A percentile compares a stretch with the other conserved stretches of the same genome.
phyloP scores from a whole-genome alignment of 2,797 vertebrate genomes.

The Sebastes minor region DNA sequence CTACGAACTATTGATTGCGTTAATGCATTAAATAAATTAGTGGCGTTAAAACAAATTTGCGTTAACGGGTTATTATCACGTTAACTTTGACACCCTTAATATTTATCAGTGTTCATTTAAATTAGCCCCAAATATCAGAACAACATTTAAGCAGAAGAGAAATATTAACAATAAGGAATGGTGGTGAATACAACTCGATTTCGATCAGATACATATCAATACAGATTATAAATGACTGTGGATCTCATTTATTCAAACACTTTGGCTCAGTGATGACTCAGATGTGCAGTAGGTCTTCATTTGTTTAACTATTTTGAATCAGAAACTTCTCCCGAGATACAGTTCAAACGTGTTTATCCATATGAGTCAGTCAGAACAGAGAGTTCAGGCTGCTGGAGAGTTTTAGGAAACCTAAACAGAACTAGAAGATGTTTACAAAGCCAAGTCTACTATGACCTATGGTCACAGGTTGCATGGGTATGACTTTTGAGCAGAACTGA shows the following conservation, averaged over 20 bases:
- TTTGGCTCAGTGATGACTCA: conserved; percentile 13
- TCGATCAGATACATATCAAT: neutral
- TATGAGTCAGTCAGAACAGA: conserved; percentile 10
- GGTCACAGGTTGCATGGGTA: neutral
- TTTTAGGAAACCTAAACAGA: neutral
- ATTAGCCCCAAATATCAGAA: conserved; percentile 2
- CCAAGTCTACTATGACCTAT: neutral
- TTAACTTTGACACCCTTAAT: too few relatives aligned
- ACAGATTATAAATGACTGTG: neutral
- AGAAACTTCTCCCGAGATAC: conserved; percentile 1
- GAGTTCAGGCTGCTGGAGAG: neutral
- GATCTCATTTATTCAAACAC: conserved; percentile 11
- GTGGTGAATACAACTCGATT: neutral
- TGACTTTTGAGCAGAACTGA: neutral
- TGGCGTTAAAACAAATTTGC: too few relatives aligned
- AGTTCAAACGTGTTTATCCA: neutral
- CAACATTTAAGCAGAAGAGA: conserved; percentile 14
- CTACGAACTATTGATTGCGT: too few relatives aligned
- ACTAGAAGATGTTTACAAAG: neutral
- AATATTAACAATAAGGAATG: neutral
- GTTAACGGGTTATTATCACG: too few relatives aligned
- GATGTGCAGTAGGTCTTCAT: neutral
- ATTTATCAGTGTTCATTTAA: conserved; percentile 5
- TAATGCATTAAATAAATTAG: too few relatives aligned
- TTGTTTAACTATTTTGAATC: neutral